Percentiles rank a stretch among this genome's conserved stretches.
These are phyloP conservation scores for Beroe ovata DNA, from an alignment of 37 sponge, comb jelly and placozoan genomes.

Conservation along the genomic window DNA sequence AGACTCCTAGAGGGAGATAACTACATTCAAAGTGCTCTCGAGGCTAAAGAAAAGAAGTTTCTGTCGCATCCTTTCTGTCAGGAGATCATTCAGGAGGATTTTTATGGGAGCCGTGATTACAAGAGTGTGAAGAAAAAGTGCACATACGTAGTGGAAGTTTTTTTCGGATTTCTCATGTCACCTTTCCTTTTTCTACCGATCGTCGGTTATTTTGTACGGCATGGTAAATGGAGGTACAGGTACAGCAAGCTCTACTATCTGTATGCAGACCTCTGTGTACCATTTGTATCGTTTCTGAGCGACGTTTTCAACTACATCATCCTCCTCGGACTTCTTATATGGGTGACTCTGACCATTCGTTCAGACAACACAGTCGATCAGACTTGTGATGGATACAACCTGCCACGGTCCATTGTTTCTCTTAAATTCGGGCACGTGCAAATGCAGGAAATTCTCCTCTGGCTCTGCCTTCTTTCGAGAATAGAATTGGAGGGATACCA, in stretches of 20 bases:
- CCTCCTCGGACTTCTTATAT: background rate
- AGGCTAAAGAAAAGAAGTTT: conserved; percentile 15
- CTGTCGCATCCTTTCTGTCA: conserved; percentile 59
- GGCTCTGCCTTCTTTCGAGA: conserved; percentile 12
- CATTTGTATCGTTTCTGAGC: background rate
- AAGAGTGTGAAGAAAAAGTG: background rate
- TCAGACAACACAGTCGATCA: background rate
- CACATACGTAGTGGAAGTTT: background rate
- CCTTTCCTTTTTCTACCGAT: background rate
- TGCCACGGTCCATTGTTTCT: background rate
- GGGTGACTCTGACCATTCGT: background rate
- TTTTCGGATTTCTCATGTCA: background rate
- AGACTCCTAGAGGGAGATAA: background rate
- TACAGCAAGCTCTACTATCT: conserved; percentile 14
- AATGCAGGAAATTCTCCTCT: conserved; percentile 2
- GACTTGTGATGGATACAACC: background rate
- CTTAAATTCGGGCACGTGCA: background rate
- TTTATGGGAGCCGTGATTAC: conserved; percentile 1
- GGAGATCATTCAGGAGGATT: conserved; percentile 29
- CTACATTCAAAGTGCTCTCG: conserved; percentile 16
- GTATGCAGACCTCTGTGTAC: background rate
- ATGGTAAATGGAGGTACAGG: background rate
- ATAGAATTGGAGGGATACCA: conserved; percentile 1
- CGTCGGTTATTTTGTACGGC: background rate
- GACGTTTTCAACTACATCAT: conserved; percentile 34